Evolutionary conservation across 2,888 invertebrate species (phyloP), one percentile per base, ranked within the genome.

Genomic region (Linnaemya tessellans): DNA sequence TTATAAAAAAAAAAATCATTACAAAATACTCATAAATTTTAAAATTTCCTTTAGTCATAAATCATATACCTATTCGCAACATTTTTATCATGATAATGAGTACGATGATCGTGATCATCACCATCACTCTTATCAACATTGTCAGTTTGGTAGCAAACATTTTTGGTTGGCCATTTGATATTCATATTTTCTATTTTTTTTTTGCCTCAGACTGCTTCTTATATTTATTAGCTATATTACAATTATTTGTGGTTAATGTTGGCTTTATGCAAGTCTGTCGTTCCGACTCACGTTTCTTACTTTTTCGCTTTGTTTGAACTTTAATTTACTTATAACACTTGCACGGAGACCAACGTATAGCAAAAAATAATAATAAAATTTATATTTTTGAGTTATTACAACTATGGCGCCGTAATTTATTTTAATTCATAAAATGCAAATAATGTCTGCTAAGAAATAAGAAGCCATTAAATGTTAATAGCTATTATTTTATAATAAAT

Each of bases 341-440:
- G 46, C 49, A 56, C 49, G 56, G 70, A 30, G 65, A 77, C 58
- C 18, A 62, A 49, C 18, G 64, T 56, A 49, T n/a, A 13, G n/a
- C 15, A 51, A 60, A 10, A 49, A 58, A 49, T 38, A 80, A 30
- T 22, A 62, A 11, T 15, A 1, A 18, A 41, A 73, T 22, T n/a
- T n/a, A n/a, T n/a, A n/a, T n/a, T 30, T 67, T 25, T 35, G 25
- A 67, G 71, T 71, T 73, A 70, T 82, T 82, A 13, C 67, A 51
- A 35, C 51, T 43, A 20, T 79, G 85, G 85, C 85, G 85, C 85
- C 85, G 68, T 65, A 70, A 64, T 56, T 70, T 79, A 43, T 56
- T 58, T 81, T 68, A 70, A 82, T 82, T 81, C 62, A 79, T 64
- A 64, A 79, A 79, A 85, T 82, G 78, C 78, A 85, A 84, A 85